Base-by-base conservation (phyloP, 1,140 invertebrate species). In the Plectrocnemia conspersa region DNA sequence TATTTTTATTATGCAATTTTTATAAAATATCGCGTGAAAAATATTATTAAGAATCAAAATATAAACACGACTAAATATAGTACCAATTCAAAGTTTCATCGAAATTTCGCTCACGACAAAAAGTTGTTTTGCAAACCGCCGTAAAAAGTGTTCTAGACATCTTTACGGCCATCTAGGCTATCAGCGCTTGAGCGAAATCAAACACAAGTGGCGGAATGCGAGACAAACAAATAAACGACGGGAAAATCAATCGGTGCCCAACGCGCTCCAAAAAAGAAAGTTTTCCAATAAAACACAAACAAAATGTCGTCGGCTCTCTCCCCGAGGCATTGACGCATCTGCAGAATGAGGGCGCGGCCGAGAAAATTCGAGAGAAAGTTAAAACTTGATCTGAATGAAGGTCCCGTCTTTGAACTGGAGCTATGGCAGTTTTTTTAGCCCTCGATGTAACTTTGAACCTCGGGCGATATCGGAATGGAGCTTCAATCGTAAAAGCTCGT, bases 161-260 rank as follows among this genome's bases (percentile, higher is more conserved):
- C 45, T 59, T 54, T 54, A 54, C 46, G 50, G 46, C 57, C 52
- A 40, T 49, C 50, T 44, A 53, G 44, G 50, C 56, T 50, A 45
- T 59, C 57, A 38, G 22, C 57, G 50, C 57, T 54, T 33, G 45
- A 3, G 52, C 25, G 16, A 54, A 46, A 59, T 59, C 57, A 59
- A 59, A 59, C 52, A 54, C 50, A 54, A 46, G 42, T 45, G 18
- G 15, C 48, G 21, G 27, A 33, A 54, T 33, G 41, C 42, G 42
- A 53, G 40, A 48, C 33, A 57, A 58, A 58, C 50, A 58, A 58
- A 58, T 54, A 58, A 58, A 58, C 56, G 49, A 29, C 46, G 25
- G 42, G 38, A 58, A 53, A 58, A 58, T 58, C 56, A 53, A 52
- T 58, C 42, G 54, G 41, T 46, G 52, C 38, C 47, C 40, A 56